These are phyloP conservation scores for Scaptomyza flava DNA, from an alignment of 2,888 invertebrate genomes.

Conservation along the genomic window DNA sequence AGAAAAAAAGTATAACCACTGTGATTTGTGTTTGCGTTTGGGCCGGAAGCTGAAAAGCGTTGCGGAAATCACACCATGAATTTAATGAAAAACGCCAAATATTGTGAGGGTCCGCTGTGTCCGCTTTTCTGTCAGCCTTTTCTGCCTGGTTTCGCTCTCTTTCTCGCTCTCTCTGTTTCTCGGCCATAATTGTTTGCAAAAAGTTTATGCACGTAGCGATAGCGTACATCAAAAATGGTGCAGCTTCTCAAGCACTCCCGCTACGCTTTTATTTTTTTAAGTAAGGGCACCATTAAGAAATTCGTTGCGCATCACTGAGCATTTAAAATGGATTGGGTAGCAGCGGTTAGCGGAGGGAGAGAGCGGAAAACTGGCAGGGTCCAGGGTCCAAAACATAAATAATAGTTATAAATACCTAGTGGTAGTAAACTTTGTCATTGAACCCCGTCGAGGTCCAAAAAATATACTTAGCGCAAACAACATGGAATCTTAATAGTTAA, in stretches of 20 bases:
- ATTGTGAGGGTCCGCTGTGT: conserved; percentile 47
- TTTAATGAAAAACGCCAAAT: conserved; percentile 75
- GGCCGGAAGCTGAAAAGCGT: conserved; percentile 66
- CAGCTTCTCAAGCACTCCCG: conserved; percentile 19
- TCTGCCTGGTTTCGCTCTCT: conserved; percentile 26
- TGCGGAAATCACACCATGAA: conserved; percentile 76
- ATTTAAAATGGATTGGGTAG: conserved; percentile 69
- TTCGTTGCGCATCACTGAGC: conserved; percentile 83
- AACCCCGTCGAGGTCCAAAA: conserved; percentile 60
- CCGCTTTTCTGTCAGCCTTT: conserved; percentile 7
- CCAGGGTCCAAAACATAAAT: conserved; percentile 65
- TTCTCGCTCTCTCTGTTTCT: conserved; percentile 9
- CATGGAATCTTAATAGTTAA: no score
- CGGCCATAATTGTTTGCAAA: conserved; percentile 76
- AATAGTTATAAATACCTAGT: conserved; percentile 80
- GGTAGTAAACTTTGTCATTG: conserved; percentile 79
- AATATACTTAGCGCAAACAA: conserved; percentile 64
- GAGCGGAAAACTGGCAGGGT: conserved; percentile 1
- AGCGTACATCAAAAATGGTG: conserved; percentile 69
- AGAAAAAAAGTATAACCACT: conserved; percentile 2
- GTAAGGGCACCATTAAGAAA: conserved; percentile 81
- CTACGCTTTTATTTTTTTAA: neutral
- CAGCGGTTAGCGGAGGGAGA: neutral
- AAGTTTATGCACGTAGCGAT: conserved; percentile 80
- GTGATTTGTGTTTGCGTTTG: conserved; percentile 57